A percentile compares a stretch with the other conserved stretches of the same genome.
Evolutionary conservation across 2,113 vertebrate genomes (phyloP).

Genomic region (Catagonus wagneri): DNA sequence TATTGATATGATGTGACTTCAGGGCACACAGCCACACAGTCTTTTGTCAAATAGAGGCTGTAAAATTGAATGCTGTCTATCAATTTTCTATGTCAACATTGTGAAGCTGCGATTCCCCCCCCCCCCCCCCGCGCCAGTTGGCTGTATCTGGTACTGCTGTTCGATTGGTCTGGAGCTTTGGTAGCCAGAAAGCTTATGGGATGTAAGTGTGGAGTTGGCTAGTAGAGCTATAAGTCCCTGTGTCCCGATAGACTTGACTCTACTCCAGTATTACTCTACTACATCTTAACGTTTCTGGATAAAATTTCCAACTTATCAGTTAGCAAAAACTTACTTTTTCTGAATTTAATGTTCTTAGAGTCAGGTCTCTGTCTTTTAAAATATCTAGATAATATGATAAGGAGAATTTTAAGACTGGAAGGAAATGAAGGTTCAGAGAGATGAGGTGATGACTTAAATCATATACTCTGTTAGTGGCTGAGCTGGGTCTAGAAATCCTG

Average conservation of each 20-base stretch:
- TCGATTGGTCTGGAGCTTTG: neutral
- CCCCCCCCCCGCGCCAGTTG: too few relatives aligned
- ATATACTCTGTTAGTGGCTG: neutral
- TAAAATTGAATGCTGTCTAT: neutral
- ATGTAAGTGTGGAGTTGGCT: too few relatives aligned
- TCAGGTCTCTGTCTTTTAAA: neutral
- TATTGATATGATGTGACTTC: neutral
- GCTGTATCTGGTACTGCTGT: neutral
- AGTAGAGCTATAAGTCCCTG: neutral
- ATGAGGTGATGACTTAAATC: neutral
- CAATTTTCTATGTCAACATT: neutral
- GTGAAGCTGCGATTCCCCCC: neutral
- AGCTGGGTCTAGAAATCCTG: neutral
- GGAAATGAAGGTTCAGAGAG: constrained; percentile 1
- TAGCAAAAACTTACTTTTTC: neutral
- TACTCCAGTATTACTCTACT: neutral
- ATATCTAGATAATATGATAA: neutral
- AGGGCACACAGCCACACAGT: neutral
- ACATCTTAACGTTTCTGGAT: neutral
- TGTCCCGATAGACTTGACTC: neutral
- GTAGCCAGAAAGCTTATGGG: neutral
- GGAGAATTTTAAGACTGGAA: neutral
- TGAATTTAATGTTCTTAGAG: neutral
- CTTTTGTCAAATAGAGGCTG: neutral
- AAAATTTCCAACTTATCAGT: neutral